These are phyloP conservation scores for Corapipo altera DNA, from an alignment of 2,113 vertebrate species.

Conservation along the genomic window DNA sequence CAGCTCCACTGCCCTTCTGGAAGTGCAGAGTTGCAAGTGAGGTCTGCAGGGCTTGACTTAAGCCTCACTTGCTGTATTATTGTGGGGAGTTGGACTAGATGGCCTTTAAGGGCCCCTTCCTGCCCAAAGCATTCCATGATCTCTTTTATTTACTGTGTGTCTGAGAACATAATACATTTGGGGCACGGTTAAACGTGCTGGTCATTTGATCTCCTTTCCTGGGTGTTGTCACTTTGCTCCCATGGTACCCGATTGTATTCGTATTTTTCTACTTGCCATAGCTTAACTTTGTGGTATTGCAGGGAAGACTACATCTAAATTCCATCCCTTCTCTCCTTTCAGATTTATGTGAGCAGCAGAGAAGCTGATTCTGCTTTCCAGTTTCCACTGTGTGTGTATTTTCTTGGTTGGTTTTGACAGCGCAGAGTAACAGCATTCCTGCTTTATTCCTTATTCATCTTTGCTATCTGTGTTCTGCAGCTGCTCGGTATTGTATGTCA, in stretches of 20 bases:
- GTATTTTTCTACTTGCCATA: background rate
- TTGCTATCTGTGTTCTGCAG: constrained; percentile 28
- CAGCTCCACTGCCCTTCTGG: background rate
- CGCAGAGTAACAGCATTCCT: background rate
- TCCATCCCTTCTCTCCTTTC: background rate
- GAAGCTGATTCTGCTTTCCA: background rate
- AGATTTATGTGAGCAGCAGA: background rate
- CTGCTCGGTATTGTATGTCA: background rate
- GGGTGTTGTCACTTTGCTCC: background rate
- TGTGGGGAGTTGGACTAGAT: background rate
- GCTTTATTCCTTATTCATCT: background rate
- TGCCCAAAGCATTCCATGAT: background rate
- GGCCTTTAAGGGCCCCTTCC: background rate
- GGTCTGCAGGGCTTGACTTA: background rate
- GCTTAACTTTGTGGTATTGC: background rate
- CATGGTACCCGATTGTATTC: background rate
- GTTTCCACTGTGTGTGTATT: background rate
- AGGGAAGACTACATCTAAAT: background rate
- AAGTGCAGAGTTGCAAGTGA: background rate
- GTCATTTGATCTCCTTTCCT: background rate
- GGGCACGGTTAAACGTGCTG: background rate
- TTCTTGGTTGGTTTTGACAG: background rate
- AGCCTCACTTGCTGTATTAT: fast-evolving
- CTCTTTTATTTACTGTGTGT: background rate
- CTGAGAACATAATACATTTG: background rate